Evolutionary conservation across 2,797 vertebrate species (phyloP).

Genomic region (Lepilemur ruficaudatus): DNA sequence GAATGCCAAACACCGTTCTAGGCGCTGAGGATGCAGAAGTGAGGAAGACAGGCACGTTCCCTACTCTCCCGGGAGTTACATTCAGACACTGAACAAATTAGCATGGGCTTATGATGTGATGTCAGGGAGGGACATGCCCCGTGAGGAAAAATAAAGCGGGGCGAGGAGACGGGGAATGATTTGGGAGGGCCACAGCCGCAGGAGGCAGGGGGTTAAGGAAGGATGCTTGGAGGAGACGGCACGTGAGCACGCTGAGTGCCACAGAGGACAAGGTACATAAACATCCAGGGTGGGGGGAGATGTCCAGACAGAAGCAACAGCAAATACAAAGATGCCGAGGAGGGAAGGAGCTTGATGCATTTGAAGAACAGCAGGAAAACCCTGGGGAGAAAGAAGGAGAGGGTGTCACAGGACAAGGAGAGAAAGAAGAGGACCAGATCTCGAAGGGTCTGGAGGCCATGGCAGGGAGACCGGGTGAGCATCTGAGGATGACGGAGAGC

Average conservation of each 20-base stretch:
- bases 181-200: too few species aligned
- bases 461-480: background rate
- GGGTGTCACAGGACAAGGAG: fast-evolving
- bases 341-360: background rate
- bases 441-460: background rate
- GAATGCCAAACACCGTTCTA: background rate
- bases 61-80: background rate
- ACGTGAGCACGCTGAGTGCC: background rate
- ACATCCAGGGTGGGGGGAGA: background rate
- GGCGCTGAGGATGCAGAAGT: background rate
- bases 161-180: background rate
- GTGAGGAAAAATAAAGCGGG: background rate
- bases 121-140: background rate
- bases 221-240: background rate
- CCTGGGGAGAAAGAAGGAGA: background rate
- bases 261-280: background rate
- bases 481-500: background rate
- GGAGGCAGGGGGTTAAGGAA: background rate
- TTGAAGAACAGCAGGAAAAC: background rate
- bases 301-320: background rate
- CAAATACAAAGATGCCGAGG: background rate
- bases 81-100: background rate
- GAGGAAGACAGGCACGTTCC: background rate
- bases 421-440: background rate
- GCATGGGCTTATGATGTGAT: background rate